These are phyloP conservation scores for Hedya salicella DNA, from an alignment of 2,888 invertebrate genomes.

Conservation along the genomic window DNA sequence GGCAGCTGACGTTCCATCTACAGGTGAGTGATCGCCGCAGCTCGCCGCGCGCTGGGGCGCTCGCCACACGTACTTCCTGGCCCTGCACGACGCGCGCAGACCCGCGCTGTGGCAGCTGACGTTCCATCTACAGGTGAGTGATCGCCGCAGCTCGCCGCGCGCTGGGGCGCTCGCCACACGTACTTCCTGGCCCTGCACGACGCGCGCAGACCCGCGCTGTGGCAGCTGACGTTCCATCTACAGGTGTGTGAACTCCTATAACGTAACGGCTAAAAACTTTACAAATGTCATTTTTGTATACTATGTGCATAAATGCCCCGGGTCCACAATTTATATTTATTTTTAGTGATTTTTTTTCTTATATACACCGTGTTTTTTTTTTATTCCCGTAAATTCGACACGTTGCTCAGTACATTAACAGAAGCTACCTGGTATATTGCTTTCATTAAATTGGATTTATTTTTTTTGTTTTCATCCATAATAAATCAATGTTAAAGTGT, in stretches of 20 bases:
- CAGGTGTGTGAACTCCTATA: constrained; percentile 35
- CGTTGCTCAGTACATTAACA: no score
- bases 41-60: constrained; percentile 75
- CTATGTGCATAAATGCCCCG: no score
- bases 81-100: constrained; percentile 55
- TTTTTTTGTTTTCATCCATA: no score
- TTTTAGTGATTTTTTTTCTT: no score
- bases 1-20: constrained; percentile 46
- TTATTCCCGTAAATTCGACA: no score
- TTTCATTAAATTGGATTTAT: no score
- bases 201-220: constrained; percentile 48
- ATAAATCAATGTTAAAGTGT: no score
- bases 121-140: constrained; percentile 45
- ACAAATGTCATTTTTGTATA: no score
- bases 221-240: constrained; percentile 46
- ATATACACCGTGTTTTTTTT: no score
- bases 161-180: constrained; percentile 78
- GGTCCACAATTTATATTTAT: no score
- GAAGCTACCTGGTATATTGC: no score
- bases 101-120: constrained; percentile 43
- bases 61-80: constrained; percentile 76
- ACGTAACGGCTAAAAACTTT: no score
- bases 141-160: constrained; percentile 66
- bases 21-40: constrained; percentile 44
- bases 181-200: constrained; percentile 61